Conservation (phyloP, 2,113 vertebrate species). For the Myrmophylax atrothorax region DNA sequence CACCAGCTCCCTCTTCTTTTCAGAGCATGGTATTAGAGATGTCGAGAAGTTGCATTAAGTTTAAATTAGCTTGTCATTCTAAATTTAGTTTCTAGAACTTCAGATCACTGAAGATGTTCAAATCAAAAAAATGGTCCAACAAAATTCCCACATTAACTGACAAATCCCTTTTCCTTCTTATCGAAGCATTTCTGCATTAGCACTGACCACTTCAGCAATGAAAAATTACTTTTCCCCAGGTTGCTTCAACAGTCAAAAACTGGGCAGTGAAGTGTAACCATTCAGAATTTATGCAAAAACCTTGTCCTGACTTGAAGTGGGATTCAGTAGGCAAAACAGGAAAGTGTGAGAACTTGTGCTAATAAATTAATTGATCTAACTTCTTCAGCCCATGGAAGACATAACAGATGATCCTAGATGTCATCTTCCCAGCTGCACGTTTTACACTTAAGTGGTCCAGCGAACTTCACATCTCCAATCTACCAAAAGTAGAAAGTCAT, state of each 20-base stretch:
- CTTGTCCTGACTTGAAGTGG: background rate
- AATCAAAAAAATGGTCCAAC: background rate
- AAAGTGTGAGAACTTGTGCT: background rate
- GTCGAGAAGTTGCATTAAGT: background rate
- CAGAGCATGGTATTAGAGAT: background rate
- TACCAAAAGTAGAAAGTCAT: background rate
- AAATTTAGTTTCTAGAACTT: background rate
- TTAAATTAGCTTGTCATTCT: background rate
- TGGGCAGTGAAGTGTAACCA: background rate
- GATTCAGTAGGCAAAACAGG: background rate
- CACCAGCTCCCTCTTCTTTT: background rate
- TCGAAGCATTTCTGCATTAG: background rate
- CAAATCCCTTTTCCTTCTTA: background rate
- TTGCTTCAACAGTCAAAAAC: background rate
- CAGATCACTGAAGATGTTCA: background rate
- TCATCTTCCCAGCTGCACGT: background rate
- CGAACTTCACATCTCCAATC: background rate
- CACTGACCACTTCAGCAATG: background rate
- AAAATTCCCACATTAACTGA: background rate
- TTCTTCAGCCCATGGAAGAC: background rate
- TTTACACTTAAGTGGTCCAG: background rate
- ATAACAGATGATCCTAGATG: background rate
- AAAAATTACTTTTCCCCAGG: background rate
- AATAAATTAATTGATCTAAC: background rate
- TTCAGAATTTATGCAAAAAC: background rate